Evolutionary conservation across 2,797 vertebrate species (phyloP).

Genomic region (Mycteria americana): DNA sequence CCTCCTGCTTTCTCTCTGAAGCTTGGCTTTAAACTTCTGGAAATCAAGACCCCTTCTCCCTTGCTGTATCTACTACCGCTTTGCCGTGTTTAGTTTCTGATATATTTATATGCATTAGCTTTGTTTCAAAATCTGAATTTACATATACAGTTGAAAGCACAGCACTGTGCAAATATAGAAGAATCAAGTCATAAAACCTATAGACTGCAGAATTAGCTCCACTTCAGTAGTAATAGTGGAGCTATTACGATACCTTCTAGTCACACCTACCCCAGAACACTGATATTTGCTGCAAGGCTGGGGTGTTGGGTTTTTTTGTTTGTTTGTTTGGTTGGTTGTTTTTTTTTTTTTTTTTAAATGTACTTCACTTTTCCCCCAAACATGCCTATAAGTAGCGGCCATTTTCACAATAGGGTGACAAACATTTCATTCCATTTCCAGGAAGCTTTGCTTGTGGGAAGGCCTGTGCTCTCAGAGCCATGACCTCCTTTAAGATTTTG

Average conservation of each 20-base stretch:
- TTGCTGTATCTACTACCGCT: neutral
- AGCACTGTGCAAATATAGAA: neutral
- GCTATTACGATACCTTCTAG: neutral
- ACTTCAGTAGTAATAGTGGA: neutral
- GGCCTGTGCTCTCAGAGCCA: neutral
- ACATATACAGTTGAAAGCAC: neutral
- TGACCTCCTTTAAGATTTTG: neutral
- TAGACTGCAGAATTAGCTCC: neutral
- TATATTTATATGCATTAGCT: neutral
- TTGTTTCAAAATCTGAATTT: neutral
- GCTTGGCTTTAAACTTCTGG: neutral
- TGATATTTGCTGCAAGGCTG: neutral
- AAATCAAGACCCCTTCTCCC: neutral
- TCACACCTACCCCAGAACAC: neutral
- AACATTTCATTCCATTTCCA: neutral
- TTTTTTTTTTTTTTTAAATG: neutral
- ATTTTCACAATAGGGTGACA: neutral
- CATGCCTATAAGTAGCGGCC: neutral
- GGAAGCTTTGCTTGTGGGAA: neutral
- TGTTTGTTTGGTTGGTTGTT: neutral
- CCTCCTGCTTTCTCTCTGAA: neutral
- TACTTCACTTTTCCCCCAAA: neutral
- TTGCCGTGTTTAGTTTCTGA: accelerated
- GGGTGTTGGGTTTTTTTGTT: no score
- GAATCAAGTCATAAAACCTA: neutral